Evolutionary conservation across 2,113 vertebrate species (phyloP).

Genomic region (Macheiramphus alcinus): DNA sequence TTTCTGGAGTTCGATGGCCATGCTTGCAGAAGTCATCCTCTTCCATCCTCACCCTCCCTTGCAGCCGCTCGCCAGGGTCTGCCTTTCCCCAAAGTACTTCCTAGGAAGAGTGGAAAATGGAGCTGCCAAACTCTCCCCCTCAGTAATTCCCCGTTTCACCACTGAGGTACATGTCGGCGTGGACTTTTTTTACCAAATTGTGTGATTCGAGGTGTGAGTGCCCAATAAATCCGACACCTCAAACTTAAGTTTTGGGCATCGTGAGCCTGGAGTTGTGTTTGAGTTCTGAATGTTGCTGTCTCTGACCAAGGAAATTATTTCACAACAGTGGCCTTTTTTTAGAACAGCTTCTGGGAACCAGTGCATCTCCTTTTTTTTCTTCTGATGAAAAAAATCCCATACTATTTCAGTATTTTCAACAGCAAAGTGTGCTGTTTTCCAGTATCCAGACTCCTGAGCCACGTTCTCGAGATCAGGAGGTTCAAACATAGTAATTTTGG

Average conservation of each 20-base stretch:
- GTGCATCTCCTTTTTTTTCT: background rate
- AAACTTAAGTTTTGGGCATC: background rate
- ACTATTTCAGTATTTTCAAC: background rate
- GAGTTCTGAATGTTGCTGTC: background rate
- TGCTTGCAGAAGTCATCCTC: background rate
- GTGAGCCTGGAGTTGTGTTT: background rate
- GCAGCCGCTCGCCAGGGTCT: fast-evolving
- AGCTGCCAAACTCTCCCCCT: background rate
- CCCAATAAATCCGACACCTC: background rate
- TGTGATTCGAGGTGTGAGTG: background rate
- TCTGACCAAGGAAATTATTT: background rate
- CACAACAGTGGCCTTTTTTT: background rate
- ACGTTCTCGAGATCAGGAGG: background rate
- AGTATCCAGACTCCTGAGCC: background rate
- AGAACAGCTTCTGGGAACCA: background rate
- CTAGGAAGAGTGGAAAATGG: background rate
- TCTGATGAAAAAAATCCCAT: background rate
- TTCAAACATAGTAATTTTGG: background rate
- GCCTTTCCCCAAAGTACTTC: background rate
- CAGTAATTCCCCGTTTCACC: background rate
- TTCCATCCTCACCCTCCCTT: background rate
- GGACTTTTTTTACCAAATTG: background rate
- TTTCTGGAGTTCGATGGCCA: background rate
- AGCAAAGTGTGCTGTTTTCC: background rate
- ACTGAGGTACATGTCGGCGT: fast-evolving